A percentile compares a stretch with the other conserved stretches of the same genome.
These are phyloP conservation scores for Gnathonemus echidnorhynchus DNA, from an alignment of 2,113 vertebrate genomes.

Conservation along the genomic window DNA sequence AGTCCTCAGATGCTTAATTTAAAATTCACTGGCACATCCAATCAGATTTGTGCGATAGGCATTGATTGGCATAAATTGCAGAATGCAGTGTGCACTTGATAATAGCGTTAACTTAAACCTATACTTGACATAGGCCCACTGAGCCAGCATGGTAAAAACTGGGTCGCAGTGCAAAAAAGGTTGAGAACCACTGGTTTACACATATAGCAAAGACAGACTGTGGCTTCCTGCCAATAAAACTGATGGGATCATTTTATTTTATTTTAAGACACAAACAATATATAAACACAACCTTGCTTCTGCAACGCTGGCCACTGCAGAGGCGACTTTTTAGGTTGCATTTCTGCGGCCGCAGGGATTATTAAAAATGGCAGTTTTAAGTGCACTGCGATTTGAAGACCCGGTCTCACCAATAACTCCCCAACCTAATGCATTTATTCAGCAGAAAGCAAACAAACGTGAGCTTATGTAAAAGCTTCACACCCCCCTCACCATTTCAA, in stretches of 20 bases:
- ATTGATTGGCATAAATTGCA: no score
- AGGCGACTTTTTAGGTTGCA: neutral
- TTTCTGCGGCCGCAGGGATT: neutral
- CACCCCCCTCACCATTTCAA: conserved; percentile 30
- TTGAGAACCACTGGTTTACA: no score
- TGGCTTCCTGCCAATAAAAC: neutral
- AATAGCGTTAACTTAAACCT: no score
- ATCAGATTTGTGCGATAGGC: no score
- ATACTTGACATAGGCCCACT: no score
- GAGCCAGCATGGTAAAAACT: no score
- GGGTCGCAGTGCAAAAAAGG: no score
- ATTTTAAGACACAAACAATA: neutral
- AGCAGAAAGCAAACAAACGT: neutral
- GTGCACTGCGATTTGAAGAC: neutral
- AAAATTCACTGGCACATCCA: no score
- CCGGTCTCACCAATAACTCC: neutral
- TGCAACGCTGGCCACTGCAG: neutral
- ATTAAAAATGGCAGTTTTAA: conserved; percentile 1
- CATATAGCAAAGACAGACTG: neutral
- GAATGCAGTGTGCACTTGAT: no score
- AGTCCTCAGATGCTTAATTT: no score
- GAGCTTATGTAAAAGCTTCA: neutral
- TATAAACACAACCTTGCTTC: neutral
- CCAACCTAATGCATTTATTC: neutral
- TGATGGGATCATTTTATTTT: neutral